phyloP scores from a whole-genome alignment of 2,113 vertebrate species.

The Phycodurus eques region DNA sequence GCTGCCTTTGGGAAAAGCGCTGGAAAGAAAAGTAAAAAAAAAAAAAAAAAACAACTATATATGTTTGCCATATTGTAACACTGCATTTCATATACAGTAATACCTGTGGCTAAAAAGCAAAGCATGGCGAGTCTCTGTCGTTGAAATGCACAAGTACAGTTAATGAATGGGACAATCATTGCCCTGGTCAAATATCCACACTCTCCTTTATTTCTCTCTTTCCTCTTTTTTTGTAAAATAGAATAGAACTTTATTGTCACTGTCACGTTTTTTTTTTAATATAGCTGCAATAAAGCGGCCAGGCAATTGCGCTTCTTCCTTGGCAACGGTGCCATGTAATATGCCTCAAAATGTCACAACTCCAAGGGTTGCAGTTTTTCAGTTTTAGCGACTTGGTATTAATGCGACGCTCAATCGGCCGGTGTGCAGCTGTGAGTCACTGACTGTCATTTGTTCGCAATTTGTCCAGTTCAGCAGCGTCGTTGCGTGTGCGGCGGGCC shows the following conservation, averaged over 20 bases:
- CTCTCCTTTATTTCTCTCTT: not conserved
- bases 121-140: not conserved
- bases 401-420: too few relatives aligned
- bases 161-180: not conserved
- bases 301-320: too few relatives aligned
- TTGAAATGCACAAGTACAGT: not conserved
- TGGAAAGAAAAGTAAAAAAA: constrained; percentile 18
- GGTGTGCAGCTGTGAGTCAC: too few relatives aligned
- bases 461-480: not conserved
- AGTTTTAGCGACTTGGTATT: too few relatives aligned
- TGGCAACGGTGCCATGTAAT: too few relatives aligned
- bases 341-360: too few relatives aligned
- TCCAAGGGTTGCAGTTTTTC: too few relatives aligned
- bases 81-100: not conserved
- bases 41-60: not conserved
- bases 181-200: not conserved
- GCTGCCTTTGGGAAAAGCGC: constrained; percentile 66
- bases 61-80: not conserved
- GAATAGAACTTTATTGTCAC: too few relatives aligned
- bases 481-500: not conserved
- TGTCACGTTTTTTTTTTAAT: too few relatives aligned
- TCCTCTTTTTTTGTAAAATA: too few relatives aligned
- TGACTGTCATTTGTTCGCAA: not conserved
- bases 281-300: too few relatives aligned
- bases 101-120: not conserved